Conservation (phyloP, 2,113 vertebrate species). For the Acrocephalus arundinaceus region DNA sequence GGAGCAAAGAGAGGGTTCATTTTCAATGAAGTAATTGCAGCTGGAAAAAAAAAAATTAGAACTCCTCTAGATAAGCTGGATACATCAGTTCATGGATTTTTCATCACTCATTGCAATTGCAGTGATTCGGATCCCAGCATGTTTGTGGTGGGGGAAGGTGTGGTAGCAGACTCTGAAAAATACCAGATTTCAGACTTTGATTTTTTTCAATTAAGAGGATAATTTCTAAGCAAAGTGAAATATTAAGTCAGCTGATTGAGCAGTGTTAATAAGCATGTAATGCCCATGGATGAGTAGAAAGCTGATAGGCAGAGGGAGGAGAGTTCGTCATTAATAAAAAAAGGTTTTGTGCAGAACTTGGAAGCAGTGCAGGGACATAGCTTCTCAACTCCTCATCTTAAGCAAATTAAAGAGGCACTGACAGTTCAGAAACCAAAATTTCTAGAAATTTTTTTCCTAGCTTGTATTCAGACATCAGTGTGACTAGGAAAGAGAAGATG, state of each 20-base stretch:
- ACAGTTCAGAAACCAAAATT: not conserved
- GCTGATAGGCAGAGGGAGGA: constrained; percentile 50
- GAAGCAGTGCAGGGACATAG: not conserved
- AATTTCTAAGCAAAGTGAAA: constrained; percentile 65
- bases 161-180: constrained; percentile 22
- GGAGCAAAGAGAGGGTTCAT: constrained; percentile 65
- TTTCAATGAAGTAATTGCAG: constrained; percentile 73
- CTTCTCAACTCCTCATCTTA: constrained; percentile 18
- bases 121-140: constrained; percentile 40
- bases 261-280: constrained; percentile 17
- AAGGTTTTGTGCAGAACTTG: constrained; percentile 25
- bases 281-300: constrained; percentile 51
- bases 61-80: constrained; percentile 64
- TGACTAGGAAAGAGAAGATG: not conserved
- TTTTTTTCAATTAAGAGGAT: constrained; percentile 49
- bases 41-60: constrained; percentile 43
- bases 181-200: not conserved
- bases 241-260: constrained; percentile 61
- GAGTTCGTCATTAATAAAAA: constrained; percentile 31
- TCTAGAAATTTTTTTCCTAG: not conserved
- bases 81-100: constrained; percentile 64
- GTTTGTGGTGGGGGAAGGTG: constrained; percentile 9
- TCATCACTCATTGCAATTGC: constrained; percentile 50
- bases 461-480: not conserved
- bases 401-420: not conserved